Conservation (phyloP, 1,140 invertebrate genomes). For the Philotrypesis tridentata region DNA sequence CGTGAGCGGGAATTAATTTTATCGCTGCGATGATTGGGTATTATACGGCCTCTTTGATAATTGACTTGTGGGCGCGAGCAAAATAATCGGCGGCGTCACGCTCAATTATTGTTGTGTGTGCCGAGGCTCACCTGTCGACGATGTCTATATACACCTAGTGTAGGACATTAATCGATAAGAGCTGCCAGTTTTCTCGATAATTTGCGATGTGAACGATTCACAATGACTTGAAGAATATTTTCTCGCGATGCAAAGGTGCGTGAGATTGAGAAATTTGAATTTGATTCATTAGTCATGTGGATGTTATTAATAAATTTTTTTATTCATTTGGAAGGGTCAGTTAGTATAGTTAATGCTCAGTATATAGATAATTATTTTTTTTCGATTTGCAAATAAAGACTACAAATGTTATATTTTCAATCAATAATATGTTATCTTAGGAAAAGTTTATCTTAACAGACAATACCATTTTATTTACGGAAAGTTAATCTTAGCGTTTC, state of each 20-base stretch:
- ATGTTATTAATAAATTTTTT: too few species aligned
- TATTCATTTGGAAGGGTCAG: too few species aligned
- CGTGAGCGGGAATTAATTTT: constrained; percentile 29
- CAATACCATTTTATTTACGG: too few species aligned
- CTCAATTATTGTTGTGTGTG: constrained; percentile 12
- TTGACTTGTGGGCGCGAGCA: constrained; percentile 19
- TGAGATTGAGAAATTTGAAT: not conserved
- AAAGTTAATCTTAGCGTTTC: too few species aligned
- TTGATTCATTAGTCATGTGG: not conserved
- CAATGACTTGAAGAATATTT: not conserved
- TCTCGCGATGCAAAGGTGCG: not conserved
- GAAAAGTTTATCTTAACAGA: too few species aligned
- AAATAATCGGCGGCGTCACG: constrained; percentile 13
- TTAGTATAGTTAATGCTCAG: too few species aligned
- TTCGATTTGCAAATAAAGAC: too few species aligned
- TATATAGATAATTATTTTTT: too few species aligned
- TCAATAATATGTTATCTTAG: too few species aligned
- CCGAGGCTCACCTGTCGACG: not conserved
- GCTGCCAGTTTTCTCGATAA: not conserved
- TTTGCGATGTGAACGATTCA: not conserved
- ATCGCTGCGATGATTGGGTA: constrained; percentile 35
- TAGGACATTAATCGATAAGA: constrained; percentile 13
- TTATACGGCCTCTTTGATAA: constrained; percentile 40
- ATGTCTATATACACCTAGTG: not conserved
- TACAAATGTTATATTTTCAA: too few species aligned